These are phyloP conservation scores for Macrotrachela quadricornifera DNA, from an alignment of 1,140 invertebrate genomes.

Conservation along the genomic window DNA sequence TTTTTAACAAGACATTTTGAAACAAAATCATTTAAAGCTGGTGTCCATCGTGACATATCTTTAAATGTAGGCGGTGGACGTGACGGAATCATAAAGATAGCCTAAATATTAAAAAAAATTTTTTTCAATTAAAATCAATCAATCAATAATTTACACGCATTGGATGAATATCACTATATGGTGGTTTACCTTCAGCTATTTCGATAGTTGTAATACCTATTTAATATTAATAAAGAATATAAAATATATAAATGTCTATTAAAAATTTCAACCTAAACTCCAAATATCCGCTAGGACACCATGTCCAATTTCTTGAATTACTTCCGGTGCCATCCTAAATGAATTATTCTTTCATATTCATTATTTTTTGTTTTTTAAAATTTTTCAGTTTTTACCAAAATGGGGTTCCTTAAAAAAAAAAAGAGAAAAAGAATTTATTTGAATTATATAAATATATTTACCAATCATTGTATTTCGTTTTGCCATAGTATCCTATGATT, in stretches of 20 bases:
- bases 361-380: constrained; percentile 3
- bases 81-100: constrained; percentile 98
- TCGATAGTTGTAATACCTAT: constrained; percentile 85
- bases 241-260: too few species aligned
- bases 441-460: constrained; percentile 30
- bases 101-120: constrained; percentile 15
- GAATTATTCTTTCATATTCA: constrained; percentile 20
- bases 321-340: constrained; percentile 92
- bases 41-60: constrained; percentile 80
- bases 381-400: too few species aligned
- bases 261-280: too few species aligned
- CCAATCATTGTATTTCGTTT: constrained; percentile 88
- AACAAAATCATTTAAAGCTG: constrained; percentile 93
- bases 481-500: constrained; percentile 69
- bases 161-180: constrained; percentile 94
- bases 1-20: constrained; percentile 64
- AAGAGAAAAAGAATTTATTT: too few species aligned
- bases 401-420: too few species aligned
- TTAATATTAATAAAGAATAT: too few species aligned
- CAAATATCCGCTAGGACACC: constrained; percentile 39
- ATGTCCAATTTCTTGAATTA: constrained; percentile 38
- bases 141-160: constrained; percentile 47
- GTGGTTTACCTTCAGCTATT: constrained; percentile 98
- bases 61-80: constrained; percentile 91
- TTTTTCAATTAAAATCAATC: neutral